Evolutionary conservation across 2,797 vertebrate genomes (phyloP).

Genomic region (Austrolebias charrua): DNA sequence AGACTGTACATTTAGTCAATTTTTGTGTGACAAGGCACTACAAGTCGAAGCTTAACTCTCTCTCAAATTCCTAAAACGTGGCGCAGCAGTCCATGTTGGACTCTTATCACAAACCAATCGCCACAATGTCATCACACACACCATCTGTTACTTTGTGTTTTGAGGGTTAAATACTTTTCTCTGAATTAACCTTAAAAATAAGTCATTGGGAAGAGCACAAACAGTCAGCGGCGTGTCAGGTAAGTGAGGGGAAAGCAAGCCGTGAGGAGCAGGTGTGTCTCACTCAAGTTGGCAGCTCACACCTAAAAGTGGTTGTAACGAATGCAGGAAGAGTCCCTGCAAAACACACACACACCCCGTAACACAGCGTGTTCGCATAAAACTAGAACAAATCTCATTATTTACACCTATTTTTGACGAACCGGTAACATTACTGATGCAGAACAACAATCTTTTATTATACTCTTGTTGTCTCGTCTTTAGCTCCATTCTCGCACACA

Average conservation of each 20-base stretch:
- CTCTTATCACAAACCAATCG: background rate
- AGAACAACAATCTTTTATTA: constrained; percentile 22
- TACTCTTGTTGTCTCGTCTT: constrained; percentile 8
- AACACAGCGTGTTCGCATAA: too few species aligned
- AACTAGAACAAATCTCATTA: too few species aligned
- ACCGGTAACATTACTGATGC: constrained; percentile 49
- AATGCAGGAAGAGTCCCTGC: too few species aligned
- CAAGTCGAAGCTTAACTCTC: background rate
- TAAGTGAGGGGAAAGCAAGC: too few species aligned
- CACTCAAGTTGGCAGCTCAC: too few species aligned
- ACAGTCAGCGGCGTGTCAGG: too few species aligned
- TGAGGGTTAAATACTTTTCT: constrained; percentile 33
- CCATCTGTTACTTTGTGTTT: constrained; percentile 19
- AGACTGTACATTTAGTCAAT: too few species aligned
- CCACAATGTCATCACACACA: constrained; percentile 6
- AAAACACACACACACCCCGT: too few species aligned
- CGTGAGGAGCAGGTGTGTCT: too few species aligned
- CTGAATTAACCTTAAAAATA: constrained; percentile 6
- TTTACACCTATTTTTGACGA: constrained; percentile 43
- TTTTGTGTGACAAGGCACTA: too few species aligned
- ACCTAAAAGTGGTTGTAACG: too few species aligned
- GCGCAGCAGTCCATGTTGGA: background rate
- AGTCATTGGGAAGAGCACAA: too few species aligned
- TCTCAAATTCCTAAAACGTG: constrained; percentile 1
- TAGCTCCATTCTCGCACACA: constrained; percentile 22